phyloP scores from a whole-genome alignment of 2,113 vertebrate genomes.

The Ammospiza nelsoni region DNA sequence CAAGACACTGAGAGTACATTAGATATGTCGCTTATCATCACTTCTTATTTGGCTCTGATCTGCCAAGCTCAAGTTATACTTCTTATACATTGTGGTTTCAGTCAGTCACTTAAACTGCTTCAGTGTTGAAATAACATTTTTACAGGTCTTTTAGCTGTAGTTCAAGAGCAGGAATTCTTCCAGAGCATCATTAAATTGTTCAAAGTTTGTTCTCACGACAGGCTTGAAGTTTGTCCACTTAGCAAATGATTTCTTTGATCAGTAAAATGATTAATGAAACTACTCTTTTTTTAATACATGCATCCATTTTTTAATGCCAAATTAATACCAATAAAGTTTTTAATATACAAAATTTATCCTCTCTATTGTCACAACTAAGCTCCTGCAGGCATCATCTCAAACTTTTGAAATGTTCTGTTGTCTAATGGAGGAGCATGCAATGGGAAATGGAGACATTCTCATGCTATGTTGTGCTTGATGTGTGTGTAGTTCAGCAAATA shows the following conservation, averaged over 20 bases:
- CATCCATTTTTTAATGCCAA: conserved; percentile 52
- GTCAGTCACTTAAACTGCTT: conserved; percentile 76
- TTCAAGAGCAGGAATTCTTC: conserved; percentile 66
- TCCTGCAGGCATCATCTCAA: conserved; percentile 14
- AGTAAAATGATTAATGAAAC: conserved; percentile 65
- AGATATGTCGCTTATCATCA: conserved; percentile 76
- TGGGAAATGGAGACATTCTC: conserved; percentile 1
- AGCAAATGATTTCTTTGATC: conserved; percentile 72
- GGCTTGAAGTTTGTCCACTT: conserved; percentile 66
- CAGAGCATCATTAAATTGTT: conserved; percentile 64
- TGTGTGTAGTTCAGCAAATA: not conserved
- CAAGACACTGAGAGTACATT: conserved; percentile 69
- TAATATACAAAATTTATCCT: conserved; percentile 55
- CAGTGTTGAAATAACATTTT: conserved; percentile 72
- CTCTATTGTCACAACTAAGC: not conserved
- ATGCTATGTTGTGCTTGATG: not conserved
- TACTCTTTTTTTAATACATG: conserved; percentile 15
- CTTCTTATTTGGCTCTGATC: conserved; percentile 75
- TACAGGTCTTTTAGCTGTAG: conserved; percentile 71
- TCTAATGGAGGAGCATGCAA: not conserved
- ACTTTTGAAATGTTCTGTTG: not conserved
- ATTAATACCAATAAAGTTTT: conserved; percentile 63
- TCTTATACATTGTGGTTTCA: conserved; percentile 74
- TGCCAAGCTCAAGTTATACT: conserved; percentile 74
- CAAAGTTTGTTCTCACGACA: conserved; percentile 70